These are phyloP conservation scores for Labeo rohita DNA, from an alignment of 2,113 vertebrate species.

Conservation along the genomic window DNA sequence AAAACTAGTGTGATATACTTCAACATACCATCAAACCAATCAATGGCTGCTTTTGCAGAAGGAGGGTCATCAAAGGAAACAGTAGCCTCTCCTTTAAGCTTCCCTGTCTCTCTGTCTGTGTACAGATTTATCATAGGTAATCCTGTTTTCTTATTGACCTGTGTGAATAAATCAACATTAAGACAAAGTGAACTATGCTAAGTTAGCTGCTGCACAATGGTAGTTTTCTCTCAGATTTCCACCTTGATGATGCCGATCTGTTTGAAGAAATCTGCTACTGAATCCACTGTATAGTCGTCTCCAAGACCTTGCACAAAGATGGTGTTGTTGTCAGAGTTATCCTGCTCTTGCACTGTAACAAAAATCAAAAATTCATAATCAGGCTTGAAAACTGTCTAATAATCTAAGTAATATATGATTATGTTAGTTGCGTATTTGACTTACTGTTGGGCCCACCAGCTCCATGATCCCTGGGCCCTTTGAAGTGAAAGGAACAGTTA, in stretches of 20 bases:
- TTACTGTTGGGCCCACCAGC: constrained; percentile 80
- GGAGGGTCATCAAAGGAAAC: constrained; percentile 92
- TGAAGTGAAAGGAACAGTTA: constrained; percentile 60
- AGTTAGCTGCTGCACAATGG: neutral
- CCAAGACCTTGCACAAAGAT: constrained; percentile 93
- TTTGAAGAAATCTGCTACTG: constrained; percentile 90
- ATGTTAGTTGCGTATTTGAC: constrained; percentile 37
- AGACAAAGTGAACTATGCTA: neutral
- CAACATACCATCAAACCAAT: constrained; percentile 88
- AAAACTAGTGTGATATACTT: too few species aligned
- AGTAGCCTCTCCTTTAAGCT: constrained; percentile 90
- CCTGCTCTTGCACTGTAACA: constrained; percentile 79
- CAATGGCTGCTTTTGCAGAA: constrained; percentile 89
- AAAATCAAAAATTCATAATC: neutral
- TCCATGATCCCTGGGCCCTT: constrained; percentile 85
- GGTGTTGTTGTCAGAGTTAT: constrained; percentile 93
- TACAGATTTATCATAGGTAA: constrained; percentile 95
- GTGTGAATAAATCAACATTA: neutral
- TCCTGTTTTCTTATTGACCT: constrained; percentile 91
- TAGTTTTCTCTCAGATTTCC: neutral
- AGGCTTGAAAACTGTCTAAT: neutral
- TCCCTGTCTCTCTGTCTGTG: constrained; percentile 88
- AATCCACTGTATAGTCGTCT: constrained; percentile 87
- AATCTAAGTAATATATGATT: neutral
- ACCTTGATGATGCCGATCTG: constrained; percentile 95